phyloP scores from a whole-genome alignment of 2,113 vertebrate species.

The Nestor notabilis region DNA sequence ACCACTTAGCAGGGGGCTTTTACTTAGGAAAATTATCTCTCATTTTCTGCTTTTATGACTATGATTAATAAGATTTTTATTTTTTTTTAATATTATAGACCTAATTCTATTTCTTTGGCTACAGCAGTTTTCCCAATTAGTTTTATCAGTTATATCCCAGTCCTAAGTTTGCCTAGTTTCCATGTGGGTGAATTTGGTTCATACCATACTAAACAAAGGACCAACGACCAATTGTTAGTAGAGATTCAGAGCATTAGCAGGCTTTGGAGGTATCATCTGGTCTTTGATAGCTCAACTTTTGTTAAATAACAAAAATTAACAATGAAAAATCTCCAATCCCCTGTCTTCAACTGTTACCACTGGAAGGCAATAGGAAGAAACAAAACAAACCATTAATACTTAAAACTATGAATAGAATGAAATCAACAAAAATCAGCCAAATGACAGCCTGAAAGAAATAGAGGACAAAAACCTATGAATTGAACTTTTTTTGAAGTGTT shows the following conservation, averaged over 20 bases:
- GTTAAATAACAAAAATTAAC: background rate
- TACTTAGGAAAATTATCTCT: slow-evolving; percentile 38
- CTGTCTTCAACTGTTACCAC: background rate
- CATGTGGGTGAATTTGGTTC: background rate
- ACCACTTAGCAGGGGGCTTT: slow-evolving; percentile 15
- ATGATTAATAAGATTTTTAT: background rate
- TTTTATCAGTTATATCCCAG: background rate
- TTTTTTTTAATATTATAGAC: background rate
- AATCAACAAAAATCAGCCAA: background rate
- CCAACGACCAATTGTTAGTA: background rate
- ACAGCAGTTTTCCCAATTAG: background rate
- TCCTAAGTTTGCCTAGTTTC: background rate
- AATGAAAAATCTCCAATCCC: background rate
- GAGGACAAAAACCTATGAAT: background rate
- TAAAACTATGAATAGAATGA: background rate
- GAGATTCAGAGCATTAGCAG: background rate
- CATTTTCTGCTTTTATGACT: background rate
- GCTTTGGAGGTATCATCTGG: background rate
- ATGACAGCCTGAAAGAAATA: background rate
- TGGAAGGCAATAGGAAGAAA: background rate
- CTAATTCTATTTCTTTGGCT: background rate
- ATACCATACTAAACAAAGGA: background rate
- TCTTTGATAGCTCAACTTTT: background rate
- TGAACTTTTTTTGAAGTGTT: background rate
- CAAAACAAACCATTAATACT: background rate